These are phyloP conservation scores for Amiota mariae DNA, from an alignment of 2,888 invertebrate genomes.

Conservation along the genomic window DNA sequence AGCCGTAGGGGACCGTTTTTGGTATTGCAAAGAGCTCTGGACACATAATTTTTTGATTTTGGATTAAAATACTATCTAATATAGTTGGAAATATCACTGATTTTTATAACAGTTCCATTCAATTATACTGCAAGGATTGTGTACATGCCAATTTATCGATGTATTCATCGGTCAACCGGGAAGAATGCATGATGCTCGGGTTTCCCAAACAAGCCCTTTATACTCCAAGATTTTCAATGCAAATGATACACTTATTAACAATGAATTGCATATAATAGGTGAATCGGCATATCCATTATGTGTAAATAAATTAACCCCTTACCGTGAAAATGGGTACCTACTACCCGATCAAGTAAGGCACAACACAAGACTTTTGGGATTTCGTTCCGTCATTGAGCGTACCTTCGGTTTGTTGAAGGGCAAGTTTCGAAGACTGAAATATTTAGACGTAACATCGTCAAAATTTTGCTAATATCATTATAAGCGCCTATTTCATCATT, in stretches of 20 bases:
- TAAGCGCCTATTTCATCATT: slow-evolving; percentile 15
- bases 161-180: slow-evolving; percentile 10
- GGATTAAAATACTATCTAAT: no score
- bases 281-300: no score
- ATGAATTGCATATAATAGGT: no score
- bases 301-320: slow-evolving; percentile 25
- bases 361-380: neutral
- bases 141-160: neutral
- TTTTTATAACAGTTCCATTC: neutral
- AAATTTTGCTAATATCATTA: no score
- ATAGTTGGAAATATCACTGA: neutral
- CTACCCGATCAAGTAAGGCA: neutral
- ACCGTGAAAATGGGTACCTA: neutral
- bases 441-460: no score
- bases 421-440: slow-evolving; percentile 11
- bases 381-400: slow-evolving; percentile 8
- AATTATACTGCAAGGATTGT: slow-evolving; percentile 11
- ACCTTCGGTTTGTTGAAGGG: no score
- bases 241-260: no score
- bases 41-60: no score
- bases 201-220: no score
- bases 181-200: slow-evolving; percentile 10
- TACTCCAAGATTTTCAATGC: no score
- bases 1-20: neutral
- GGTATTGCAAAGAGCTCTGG: no score